Evolutionary conservation across 2,113 vertebrate genomes (phyloP), one percentile per base, ranked within the genome.

Genomic region (Xenopus tropicalis): DNA sequence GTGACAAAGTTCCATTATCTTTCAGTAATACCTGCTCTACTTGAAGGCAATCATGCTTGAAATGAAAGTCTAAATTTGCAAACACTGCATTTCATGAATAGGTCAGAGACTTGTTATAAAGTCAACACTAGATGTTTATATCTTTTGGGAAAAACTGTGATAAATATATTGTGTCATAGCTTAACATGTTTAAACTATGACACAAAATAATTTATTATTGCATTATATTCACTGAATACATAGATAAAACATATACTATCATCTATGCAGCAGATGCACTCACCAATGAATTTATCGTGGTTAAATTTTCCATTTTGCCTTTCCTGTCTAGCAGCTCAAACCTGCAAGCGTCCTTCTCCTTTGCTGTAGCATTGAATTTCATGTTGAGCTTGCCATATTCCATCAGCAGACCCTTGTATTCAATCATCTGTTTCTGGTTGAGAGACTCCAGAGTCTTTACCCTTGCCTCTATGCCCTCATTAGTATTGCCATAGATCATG

Each of bases 401-500:
- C 3, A 1, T 11, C 19, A 85, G 87, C 3, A 93, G 83, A 4
- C 19, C 78, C 52, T 90, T 87, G 0, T 88, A 83, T 24, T 78
- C 72, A 11, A 13, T 0, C 13, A 22, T 42, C 23, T 62, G 46
- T 21, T 54, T 44, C 11, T n/a, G 12, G 19, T 52, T 51, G 46
- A 46, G 86, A 52, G 62, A 66, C 83, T 95, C 85, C 63, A 93
- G 81, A 42, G 86, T 88, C 86, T 89, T 71, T 19, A 93, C 86
- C 77, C 90, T 88, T 9, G 83, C 85, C 76, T 93, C 94, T 0
- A 91, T 93, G n/a, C 84, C 83, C 10, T 82, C 89, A 68, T 93
- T 90, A 0, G 90, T 90, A 16, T 95, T 94, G 7, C 96, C 96
- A 0, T 98, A 98, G 70, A 96, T 85, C 89, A 98, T 92, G 88